These are phyloP conservation scores for Siderastrea radians DNA, from an alignment of 92 coral and sea anemone species.

Conservation along the genomic window DNA sequence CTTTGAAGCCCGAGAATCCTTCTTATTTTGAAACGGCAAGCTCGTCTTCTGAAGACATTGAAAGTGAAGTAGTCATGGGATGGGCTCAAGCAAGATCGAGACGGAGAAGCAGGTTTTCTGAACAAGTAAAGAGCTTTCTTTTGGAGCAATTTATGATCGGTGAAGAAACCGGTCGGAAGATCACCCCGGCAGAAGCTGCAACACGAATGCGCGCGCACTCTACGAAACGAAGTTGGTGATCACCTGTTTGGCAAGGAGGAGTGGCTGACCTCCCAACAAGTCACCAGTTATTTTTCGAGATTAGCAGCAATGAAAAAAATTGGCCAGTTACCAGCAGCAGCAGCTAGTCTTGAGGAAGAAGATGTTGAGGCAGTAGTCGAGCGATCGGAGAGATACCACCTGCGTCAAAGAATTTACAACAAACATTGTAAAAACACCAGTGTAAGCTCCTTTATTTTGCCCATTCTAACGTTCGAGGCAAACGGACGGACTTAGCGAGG, in stretches of 20 bases:
- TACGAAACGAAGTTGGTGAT: slow-evolving; percentile 24
- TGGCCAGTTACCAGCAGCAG: slow-evolving; percentile 44
- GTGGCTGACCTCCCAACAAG: slow-evolving; percentile 58
- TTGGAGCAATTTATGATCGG: slow-evolving; percentile 56
- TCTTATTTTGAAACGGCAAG: background rate
- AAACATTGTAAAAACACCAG: background rate
- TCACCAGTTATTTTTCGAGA: slow-evolving; percentile 57
- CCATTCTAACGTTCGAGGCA: background rate
- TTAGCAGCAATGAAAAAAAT: slow-evolving; percentile 36
- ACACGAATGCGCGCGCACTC: slow-evolving; percentile 45
- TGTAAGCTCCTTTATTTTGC: background rate
- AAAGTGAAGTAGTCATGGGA: background rate
- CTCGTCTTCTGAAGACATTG: background rate
- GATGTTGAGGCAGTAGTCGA: slow-evolving; percentile 31
- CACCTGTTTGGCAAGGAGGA: slow-evolving; percentile 41
- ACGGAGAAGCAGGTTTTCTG: slow-evolving; percentile 35
- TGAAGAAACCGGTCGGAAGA: slow-evolving; percentile 63
- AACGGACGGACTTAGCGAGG: background rate
- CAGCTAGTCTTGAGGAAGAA: slow-evolving; percentile 24
- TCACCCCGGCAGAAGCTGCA: slow-evolving; percentile 48
- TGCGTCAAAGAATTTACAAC: slow-evolving; percentile 10
- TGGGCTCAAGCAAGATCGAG: slow-evolving; percentile 45
- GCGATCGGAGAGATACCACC: slow-evolving; percentile 14
- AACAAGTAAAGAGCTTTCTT: slow-evolving; percentile 47
- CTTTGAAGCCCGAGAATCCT: slow-evolving; percentile 35